Percentiles rank a stretch among this genome's conserved stretches.
These are phyloP conservation scores for Clarias batrachus DNA, from an alignment of 2,113 vertebrate genomes.

Conservation along the genomic window DNA sequence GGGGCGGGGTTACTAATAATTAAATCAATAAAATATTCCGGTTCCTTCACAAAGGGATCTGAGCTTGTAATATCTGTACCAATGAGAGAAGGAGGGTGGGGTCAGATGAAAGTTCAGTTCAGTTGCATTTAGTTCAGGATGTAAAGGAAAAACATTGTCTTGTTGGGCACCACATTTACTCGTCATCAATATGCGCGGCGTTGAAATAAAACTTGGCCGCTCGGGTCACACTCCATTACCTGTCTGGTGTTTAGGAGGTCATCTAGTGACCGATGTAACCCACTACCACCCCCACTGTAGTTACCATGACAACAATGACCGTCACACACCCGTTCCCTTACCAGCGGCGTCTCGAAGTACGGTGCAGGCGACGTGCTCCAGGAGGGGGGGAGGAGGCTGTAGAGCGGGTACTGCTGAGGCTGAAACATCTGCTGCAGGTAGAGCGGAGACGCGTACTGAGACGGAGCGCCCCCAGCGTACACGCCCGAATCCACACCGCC, in stretches of 20 bases:
- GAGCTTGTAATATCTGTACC: too few relatives aligned
- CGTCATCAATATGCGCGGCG: too few relatives aligned
- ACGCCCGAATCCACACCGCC: constrained; percentile 87
- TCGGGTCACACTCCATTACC: too few relatives aligned
- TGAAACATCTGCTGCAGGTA: constrained; percentile 96
- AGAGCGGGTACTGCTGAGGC: constrained; percentile 94
- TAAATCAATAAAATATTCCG: too few relatives aligned
- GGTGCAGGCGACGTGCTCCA: constrained; percentile 91
- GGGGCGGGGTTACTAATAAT: too few relatives aligned
- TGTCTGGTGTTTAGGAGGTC: background rate
- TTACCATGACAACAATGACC: background rate
- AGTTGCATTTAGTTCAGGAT: too few relatives aligned
- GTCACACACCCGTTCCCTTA: constrained; percentile 62
- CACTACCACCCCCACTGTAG: background rate
- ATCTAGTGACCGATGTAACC: background rate
- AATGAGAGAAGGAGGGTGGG: too few relatives aligned
- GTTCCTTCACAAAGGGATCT: too few relatives aligned
- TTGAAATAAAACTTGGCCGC: too few relatives aligned
- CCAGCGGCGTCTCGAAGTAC: constrained; percentile 97
- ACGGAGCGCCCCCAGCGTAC: constrained; percentile 87
- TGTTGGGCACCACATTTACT: too few relatives aligned
- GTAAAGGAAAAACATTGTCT: too few relatives aligned
- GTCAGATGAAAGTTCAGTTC: too few relatives aligned
- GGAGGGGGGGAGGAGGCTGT: constrained; percentile 90
- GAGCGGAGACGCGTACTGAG: constrained; percentile 90